A percentile compares a stretch with the other conserved stretches of the same genome.
Conservation (phyloP, 2,888 invertebrate genomes). For the Cephus spinipes region DNA sequence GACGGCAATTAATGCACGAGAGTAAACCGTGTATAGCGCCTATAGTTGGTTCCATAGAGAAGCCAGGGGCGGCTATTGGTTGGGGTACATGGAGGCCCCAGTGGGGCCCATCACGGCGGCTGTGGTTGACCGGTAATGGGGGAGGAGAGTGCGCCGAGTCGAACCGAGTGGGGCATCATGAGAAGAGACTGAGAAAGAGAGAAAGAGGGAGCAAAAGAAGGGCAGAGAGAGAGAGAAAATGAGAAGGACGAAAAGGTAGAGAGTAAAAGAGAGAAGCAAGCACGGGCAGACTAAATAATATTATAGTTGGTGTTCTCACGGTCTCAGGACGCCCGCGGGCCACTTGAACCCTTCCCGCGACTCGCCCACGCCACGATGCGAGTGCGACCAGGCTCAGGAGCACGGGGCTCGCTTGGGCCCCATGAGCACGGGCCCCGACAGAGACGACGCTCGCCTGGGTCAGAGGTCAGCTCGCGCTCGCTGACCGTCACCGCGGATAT, state of each 20-base stretch:
- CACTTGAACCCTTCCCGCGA: constrained; percentile 57
- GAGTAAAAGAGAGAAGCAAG: constrained; percentile 38
- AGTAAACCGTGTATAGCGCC: constrained; percentile 58
- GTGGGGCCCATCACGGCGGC: background rate
- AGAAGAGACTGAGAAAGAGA: constrained; percentile 20
- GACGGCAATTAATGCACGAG: constrained; percentile 66
- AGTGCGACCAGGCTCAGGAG: constrained; percentile 37
- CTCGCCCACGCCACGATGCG: constrained; percentile 58
- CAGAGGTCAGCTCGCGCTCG: constrained; percentile 65
- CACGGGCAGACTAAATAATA: constrained; percentile 65
- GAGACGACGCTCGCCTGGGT: constrained; percentile 44
- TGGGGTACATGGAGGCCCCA: background rate
- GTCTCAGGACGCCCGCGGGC: constrained; percentile 67
- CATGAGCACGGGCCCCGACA: constrained; percentile 31
- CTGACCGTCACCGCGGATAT: constrained; percentile 65
- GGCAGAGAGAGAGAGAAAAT: constrained; percentile 11
- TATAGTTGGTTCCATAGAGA: constrained; percentile 25
- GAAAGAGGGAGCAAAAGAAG: constrained; percentile 21
- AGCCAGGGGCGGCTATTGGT: background rate
- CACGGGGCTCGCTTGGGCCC: constrained; percentile 15
- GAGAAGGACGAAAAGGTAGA: constrained; percentile 36
- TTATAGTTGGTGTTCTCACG: constrained; percentile 68
- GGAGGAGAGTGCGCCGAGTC: constrained; percentile 2
- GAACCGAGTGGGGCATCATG: background rate
- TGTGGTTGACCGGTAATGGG: background rate